These are phyloP conservation scores for Callyntrura sp. DNA, from an alignment of 2,888 invertebrate species.

Conservation along the genomic window DNA sequence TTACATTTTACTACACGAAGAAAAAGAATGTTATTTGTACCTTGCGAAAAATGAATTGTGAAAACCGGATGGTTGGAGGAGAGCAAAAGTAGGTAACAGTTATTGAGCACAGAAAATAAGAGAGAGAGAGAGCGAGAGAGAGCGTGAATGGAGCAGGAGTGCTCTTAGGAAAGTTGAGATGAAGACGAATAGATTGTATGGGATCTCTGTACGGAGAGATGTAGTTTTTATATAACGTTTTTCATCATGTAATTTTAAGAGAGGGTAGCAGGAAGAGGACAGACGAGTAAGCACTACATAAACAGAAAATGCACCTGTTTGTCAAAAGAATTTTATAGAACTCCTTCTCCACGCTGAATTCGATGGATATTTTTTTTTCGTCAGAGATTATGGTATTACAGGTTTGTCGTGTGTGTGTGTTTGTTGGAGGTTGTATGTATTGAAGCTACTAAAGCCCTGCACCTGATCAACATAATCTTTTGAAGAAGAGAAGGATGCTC, in stretches of 20 bases:
- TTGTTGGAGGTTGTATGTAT: background rate
- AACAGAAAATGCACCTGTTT: background rate
- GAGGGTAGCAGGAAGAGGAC: no score
- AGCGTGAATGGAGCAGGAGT: no score
- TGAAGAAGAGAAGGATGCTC: background rate
- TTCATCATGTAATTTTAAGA: no score
- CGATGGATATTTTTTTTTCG: slow-evolving; percentile 23
- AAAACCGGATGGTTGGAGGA: slow-evolving; percentile 38
- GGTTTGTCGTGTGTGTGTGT: slow-evolving; percentile 1
- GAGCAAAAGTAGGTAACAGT: slow-evolving; percentile 16
- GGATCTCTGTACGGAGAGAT: background rate
- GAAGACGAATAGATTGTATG: slow-evolving; percentile 16
- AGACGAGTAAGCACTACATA: no score
- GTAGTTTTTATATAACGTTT: background rate
- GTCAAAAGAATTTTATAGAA: background rate
- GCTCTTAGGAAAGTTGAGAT: slow-evolving; percentile 27
- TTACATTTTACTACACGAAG: slow-evolving; percentile 29
- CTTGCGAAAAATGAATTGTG: slow-evolving; percentile 35
- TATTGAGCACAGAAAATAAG: no score
- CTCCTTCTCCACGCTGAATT: background rate
- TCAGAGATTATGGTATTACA: slow-evolving; percentile 14
- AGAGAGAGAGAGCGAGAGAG: no score
- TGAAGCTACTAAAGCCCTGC: background rate
- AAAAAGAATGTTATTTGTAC: slow-evolving; percentile 29
- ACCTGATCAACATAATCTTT: slow-evolving; percentile 27